These are phyloP conservation scores for Corythaixoides concolor DNA, from an alignment of 2,113 vertebrate genomes.

Conservation along the genomic window DNA sequence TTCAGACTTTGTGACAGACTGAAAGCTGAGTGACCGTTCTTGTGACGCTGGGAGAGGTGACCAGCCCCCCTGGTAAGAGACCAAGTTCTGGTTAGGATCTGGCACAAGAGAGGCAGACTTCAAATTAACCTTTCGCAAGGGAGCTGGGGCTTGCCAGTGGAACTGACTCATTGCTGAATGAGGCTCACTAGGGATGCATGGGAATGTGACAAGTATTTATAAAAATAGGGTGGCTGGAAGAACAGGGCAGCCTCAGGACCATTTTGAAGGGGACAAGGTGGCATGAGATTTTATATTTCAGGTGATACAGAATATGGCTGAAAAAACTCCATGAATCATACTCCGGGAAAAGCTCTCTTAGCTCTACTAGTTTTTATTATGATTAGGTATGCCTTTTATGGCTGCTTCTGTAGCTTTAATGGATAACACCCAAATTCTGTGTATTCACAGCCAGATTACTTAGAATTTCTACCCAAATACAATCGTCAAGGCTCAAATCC, in stretches of 20 bases:
- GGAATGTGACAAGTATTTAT: background rate
- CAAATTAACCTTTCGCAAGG: background rate
- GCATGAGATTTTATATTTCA: background rate
- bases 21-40: background rate
- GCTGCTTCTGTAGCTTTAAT: background rate
- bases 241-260: background rate
- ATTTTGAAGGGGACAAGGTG: background rate
- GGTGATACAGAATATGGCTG: background rate
- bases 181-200: background rate
- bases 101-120: background rate
- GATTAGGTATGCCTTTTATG: background rate
- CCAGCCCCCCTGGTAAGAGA: background rate
- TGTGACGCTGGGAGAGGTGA: background rate
- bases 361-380: background rate
- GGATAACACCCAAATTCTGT: background rate
- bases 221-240: background rate
- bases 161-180: background rate
- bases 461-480: background rate
- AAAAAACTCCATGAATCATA: background rate
- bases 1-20: background rate
- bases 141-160: background rate
- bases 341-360: background rate
- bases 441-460: background rate
- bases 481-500: background rate
- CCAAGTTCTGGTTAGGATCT: background rate